Conservation (phyloP, 2,797 vertebrate genomes). For the Scolopax bukidnonensis region DNA sequence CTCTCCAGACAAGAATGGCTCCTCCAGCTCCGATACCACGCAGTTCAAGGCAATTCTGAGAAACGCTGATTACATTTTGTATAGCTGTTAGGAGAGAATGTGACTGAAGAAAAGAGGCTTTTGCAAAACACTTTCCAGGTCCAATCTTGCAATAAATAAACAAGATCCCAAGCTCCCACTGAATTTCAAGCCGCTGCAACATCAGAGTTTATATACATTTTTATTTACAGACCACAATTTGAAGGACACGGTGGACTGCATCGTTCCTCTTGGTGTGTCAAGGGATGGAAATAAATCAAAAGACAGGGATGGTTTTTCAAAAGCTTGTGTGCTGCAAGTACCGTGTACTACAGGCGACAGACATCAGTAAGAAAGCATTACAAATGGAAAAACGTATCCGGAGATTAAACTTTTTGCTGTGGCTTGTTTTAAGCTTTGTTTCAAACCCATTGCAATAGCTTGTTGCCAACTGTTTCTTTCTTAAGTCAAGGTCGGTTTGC, state of each 20-base stretch:
- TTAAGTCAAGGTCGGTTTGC: background rate
- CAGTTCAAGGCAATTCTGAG: background rate
- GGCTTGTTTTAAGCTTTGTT: background rate
- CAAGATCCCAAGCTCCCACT: background rate
- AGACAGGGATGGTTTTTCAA: background rate
- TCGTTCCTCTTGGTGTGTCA: background rate
- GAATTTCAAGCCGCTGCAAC: background rate
- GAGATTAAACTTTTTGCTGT: background rate
- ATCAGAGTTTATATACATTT: background rate
- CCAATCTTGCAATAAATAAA: background rate
- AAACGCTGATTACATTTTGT: background rate
- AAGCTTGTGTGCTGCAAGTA: background rate
- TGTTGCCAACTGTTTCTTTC: background rate
- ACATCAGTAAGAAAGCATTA: rapidly evolving
- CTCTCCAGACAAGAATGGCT: background rate
- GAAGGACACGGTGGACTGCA: rapidly evolving
- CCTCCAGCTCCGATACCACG: rapidly evolving
- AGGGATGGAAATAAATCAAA: background rate
- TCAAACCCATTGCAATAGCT: background rate
- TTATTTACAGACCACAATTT: background rate
- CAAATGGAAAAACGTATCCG: background rate
- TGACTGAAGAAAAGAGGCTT: background rate
- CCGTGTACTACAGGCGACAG: background rate
- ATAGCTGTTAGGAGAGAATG: background rate
- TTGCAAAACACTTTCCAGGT: background rate